Base-by-base conservation (phyloP, 2,888 invertebrate species). In the Cosmorhoe ocellata region DNA sequence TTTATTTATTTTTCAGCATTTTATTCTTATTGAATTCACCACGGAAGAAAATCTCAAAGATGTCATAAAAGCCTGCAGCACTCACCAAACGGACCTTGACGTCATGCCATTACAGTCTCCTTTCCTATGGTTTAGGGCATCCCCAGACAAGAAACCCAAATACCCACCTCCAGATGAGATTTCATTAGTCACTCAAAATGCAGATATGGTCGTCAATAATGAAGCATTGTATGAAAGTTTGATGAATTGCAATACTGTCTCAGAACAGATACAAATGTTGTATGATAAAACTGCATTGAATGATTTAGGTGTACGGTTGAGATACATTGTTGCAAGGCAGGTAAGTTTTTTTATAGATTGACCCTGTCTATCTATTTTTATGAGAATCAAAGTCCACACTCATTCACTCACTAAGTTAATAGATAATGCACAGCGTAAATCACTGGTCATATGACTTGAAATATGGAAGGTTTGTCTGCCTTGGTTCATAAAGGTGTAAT, bases 241-340 rank as follows among this genome's bases (percentile, higher is more conserved):
- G 22, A 62, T 69, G n/a, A 74, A 78, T 9, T 91, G 91, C 61
- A 64, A 84, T 57, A 80, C 82, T 51, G 89, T 94, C 53, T 93
- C 95, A 0, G 90, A 94, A 18, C 96, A 97, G 84, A 94, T 97
- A 69, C 73, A 84, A 38, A 43, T 84, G 13, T 72, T 97, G 11
- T 91, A 95, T 74, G 77, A 92, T 32, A 72, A 74, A 18, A 93
- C 94, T 1, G 91, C 89, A 58, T 76, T 97, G 26, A 94, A 93
- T 76, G 97, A 97, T 64, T 76, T 96, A 12, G 95, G 95, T 9
- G 84, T 91, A 1, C 90, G 97, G 43, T 77, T 97, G 59, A 90
- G 97, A 53, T 98, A 94, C 78, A 82, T 96, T 62, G 94, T 95
- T 2, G 95, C 96, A 0, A 80, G 92, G 60, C 95, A 95, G 86